Evolutionary conservation across 1,140 invertebrate species (phyloP).

Genomic region (Mercenaria mercenaria): DNA sequence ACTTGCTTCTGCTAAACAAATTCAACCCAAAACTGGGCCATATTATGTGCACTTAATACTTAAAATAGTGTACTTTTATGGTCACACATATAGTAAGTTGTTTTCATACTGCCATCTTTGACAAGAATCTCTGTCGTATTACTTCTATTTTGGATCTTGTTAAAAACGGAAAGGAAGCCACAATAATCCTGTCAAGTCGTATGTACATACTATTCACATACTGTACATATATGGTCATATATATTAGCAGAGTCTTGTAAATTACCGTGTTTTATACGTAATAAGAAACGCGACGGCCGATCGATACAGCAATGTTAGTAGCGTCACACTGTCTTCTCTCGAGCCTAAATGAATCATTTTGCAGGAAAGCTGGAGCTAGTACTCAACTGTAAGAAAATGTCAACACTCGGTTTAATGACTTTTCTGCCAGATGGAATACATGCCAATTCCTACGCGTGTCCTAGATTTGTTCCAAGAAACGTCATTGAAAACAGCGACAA

Average conservation of each 20-base stretch:
- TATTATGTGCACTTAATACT: too few relatives aligned
- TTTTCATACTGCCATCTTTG: too few relatives aligned
- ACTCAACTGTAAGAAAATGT: neutral
- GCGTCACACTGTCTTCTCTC: neutral
- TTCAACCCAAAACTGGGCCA: too few relatives aligned
- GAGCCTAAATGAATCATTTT: neutral
- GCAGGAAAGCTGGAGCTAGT: neutral
- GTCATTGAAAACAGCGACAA: neutral
- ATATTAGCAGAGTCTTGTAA: neutral
- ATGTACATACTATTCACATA: too few relatives aligned
- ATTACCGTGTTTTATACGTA: neutral
- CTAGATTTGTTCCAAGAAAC: neutral
- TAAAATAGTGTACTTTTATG: too few relatives aligned
- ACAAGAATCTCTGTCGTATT: too few relatives aligned
- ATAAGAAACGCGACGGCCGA: neutral
- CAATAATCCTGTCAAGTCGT: too few relatives aligned
- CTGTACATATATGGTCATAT: constrained; percentile 13
- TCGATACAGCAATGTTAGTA: neutral
- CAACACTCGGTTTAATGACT: neutral
- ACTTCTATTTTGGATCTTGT: too few relatives aligned
- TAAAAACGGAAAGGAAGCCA: too few relatives aligned
- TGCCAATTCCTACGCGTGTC: neutral
- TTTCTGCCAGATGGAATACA: too few relatives aligned
- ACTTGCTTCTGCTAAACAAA: too few relatives aligned
- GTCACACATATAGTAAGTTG: too few relatives aligned